Percentiles rank a stretch among this genome's conserved stretches.
phyloP scores from a whole-genome alignment of 2,113 vertebrate species.

The Pandion haliaetus region DNA sequence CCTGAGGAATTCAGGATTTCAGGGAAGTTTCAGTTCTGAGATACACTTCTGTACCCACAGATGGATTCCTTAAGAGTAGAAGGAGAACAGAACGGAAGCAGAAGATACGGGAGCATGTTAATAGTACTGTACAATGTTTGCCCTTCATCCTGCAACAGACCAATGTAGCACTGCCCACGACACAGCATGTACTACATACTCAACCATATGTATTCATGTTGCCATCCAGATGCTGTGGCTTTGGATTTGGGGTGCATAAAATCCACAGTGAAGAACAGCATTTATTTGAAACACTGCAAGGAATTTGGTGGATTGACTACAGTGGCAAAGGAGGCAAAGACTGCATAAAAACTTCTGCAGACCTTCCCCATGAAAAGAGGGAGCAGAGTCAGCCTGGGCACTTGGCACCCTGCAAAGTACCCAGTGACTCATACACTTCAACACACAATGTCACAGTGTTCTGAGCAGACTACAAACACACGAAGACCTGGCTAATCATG shows the following conservation, averaged over 20 bases:
- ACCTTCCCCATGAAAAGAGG: neutral
- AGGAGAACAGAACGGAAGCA: neutral
- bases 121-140: neutral
- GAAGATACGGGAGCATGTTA: neutral
- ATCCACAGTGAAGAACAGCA: neutral
- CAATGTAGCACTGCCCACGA: neutral
- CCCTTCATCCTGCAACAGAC: neutral
- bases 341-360: neutral
- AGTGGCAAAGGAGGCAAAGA: neutral
- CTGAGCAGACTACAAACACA: neutral
- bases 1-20: neutral
- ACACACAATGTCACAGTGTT: accelerated
- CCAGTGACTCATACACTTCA: neutral
- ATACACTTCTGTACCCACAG: neutral
- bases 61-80: neutral
- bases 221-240: neutral
- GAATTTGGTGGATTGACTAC: neutral
- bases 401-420: neutral
- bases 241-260: neutral
- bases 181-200: neutral
- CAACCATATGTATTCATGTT: neutral
- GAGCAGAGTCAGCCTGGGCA: neutral
- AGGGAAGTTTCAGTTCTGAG: neutral
- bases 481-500: neutral
- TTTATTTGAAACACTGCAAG: neutral